Evolutionary conservation across 2,797 vertebrate species (phyloP), one percentile per base, ranked within the genome.

Genomic region (Micrastur ruficollis): DNA sequence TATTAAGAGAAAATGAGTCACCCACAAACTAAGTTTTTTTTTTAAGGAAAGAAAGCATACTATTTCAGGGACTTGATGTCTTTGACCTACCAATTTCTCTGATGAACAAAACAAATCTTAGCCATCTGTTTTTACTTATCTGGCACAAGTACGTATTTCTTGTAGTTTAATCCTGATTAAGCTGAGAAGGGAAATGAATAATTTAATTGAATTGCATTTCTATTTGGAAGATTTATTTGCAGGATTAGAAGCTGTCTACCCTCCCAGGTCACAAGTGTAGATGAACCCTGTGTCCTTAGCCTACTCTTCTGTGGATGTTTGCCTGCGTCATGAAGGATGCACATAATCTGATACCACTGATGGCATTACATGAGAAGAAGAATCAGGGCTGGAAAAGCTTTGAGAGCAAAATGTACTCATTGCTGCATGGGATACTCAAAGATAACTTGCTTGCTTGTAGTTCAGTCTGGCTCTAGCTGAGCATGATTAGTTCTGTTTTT

Each of bases 61-160:
- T 31, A 27, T 79, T 47, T 73, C 31, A 90, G 15, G 23, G 27
- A 86, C 47, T 72, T 23, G 5, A 6, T 82, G 47, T 52, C 81
- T 85, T 89, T 76, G 86, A 89, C 83, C 89, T 53, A 82, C 74
- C 78, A 76, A 34, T 84, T 86, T 83, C 76, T 81, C 61, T 62
- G 47, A 91, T 19, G 50, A 96, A 74, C 44, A 88, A 86, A 95
- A 86, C 3, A 6, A 89, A 92, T 85, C 91, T 86, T 46, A 89
- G 90, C 89, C 96, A 96, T 95, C 91, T 96, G 92, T 92, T 95
- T 97, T 74, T 68, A 89, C 79, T 95, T 95, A 93, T 92, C 89
- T 86, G 72, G 85, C 61, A 78, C 49, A 65, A 90, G 56, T 53
- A 86, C 0, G 1, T 76, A 81, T 88, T 89, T 83, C 65, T 93